Base-by-base conservation (phyloP, 2,113 vertebrate species). In the Tautogolabrus adspersus region DNA sequence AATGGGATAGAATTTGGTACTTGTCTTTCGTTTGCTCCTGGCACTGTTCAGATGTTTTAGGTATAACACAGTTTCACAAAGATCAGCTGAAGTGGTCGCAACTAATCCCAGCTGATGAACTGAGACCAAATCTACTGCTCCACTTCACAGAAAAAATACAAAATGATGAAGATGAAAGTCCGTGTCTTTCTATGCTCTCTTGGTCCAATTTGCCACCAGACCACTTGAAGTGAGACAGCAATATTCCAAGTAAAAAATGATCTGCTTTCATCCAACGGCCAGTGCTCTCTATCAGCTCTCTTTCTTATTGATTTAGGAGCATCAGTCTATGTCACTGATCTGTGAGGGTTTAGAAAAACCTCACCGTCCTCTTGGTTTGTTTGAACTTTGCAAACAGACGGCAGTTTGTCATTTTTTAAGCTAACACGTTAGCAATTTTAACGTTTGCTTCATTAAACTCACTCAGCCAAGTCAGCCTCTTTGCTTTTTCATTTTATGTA, bases 221-320 rank as follows among this genome's bases (percentile, higher is more conserved):
- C n/a, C 22, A 44, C 51, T 76, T 73, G 21, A 46, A 64, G 22
- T 34, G 26, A 75, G 60, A 75, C 38, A 57, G 52, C 57, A 68
- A 69, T 68, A 65, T 71, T 73, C 40, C 19, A 42, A 63, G 19
- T 77, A 51, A 76, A 72, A 83, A 78, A 79, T 66, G 44, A 61
- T 64, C 46, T 72, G 72, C 80, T 65, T 38, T 86, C 62, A 79
- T 60, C 60, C 18, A 62, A 46, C 16, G 62, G 58, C 23, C 70
- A 68, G 56, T 40, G 65, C 62, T 63, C 60, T 76, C 58, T 21
- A 40, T 66, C 77, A 82, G 58, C 56, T 66, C 57, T 76, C 67
- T 49, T 15, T 75, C 57, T 46, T 44, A 62, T 74, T 68, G 78
- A 78, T 86, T 82, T 62, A 64, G 55, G 57, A 59, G 47, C 54